A percentile compares a stretch with the other conserved stretches of the same genome.
Conservation (phyloP, 2,888 invertebrate species). For the Bruchidius siliquastri region DNA sequence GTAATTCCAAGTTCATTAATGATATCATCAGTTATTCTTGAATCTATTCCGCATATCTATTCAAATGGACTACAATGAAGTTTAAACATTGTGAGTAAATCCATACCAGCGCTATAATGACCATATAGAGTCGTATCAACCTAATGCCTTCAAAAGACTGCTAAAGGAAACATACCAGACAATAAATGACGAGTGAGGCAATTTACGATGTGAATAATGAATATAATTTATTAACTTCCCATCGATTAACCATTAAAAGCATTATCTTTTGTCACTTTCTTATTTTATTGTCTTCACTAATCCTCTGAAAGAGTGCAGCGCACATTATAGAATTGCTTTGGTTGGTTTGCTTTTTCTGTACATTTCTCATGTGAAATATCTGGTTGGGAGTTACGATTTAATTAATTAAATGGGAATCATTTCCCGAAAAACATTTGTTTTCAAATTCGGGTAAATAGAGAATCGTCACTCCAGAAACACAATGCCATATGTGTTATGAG, state of each 20-base stretch:
- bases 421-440: too few relatives aligned
- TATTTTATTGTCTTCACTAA: conserved; percentile 28
- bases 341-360: neutral
- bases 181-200: conserved; percentile 15
- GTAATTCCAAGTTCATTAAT: too few relatives aligned
- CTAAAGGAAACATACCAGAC: conserved; percentile 17
- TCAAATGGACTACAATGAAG: neutral
- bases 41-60: too few relatives aligned
- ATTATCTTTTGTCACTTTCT: conserved; percentile 36
- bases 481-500: too few relatives aligned
- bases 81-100: neutral
- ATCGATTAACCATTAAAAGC: conserved; percentile 35
- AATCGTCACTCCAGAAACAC: too few relatives aligned
- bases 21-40: too few relatives aligned
- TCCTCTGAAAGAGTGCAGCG: conserved; percentile 10
- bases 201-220: conserved; percentile 21
- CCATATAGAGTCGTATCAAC: neutral
- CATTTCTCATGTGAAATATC: too few relatives aligned
- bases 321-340: neutral
- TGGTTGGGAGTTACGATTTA: too few relatives aligned
- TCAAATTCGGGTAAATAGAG: too few relatives aligned
- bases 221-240: conserved; percentile 30
- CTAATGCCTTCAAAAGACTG: neutral
- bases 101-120: neutral
- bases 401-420: too few relatives aligned